Evolutionary conservation across 1,140 invertebrate species (phyloP), one percentile per base, ranked within the genome.

Genomic region (Probaryconus sp.): DNA sequence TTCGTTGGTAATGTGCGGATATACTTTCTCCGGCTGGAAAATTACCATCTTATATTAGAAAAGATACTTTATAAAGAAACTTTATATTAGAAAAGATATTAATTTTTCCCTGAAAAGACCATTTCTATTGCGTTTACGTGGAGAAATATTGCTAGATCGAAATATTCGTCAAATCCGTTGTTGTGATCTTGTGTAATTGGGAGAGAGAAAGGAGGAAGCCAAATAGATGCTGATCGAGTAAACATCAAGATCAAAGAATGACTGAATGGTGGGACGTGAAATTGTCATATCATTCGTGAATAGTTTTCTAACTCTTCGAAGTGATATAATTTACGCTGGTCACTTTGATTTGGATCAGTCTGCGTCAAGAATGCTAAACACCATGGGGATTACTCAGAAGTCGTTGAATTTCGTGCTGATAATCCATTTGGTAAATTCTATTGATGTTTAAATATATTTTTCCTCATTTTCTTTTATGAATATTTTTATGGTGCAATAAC

Each of bases 161-260:
- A 71, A 63, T 63, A 5, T 31, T 13, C 3, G 11, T 18, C 7
- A 30, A 64, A 73, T n/a, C n/a, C n/a, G n/a, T 73, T 73, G 61
- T 61, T 73, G 69, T 77, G 69, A 68, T 79, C 45, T 84, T 82
- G 72, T 74, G 81, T 56, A 84, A 84, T 50, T 26, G 18, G 9
- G 17, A 70, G n/a, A n/a, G 80, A 81, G 82, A 84, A 84, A 84
- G 83, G 81, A 84, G 83, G 83, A 84, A 84, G 78, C 79, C 56
- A 37, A 65, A 67, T 50, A 31, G 61, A 73, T 51, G 63, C 67
- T 47, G 69, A 60, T 78, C 53, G 33, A 40, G 9, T 56, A 38
- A 42, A 3, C 35, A 58, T 42, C 43, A 40, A 63, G 17, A 65
- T 70, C 26, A 56, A 33, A 47, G 51, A 40, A 71, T 69, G 53